These are phyloP conservation scores for Tragelaphus oryx DNA, from an alignment of 2,797 vertebrate genomes.

Conservation along the genomic window DNA sequence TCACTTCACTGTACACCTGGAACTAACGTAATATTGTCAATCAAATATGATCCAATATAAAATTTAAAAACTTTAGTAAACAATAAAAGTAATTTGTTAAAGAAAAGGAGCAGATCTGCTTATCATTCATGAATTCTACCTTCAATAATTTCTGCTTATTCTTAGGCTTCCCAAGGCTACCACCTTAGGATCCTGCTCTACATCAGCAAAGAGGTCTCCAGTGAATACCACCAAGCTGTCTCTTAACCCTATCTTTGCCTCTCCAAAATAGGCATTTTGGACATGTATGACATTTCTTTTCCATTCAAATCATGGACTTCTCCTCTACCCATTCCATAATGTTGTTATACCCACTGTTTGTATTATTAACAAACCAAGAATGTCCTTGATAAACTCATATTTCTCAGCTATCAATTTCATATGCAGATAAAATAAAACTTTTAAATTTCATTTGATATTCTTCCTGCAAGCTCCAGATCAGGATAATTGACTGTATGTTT, in stretches of 20 bases:
- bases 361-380: conserved; percentile 11
- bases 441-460: conserved; percentile 59
- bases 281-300: neutral
- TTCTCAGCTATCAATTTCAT: conserved; percentile 34
- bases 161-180: neutral
- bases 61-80: neutral
- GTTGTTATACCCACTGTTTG: neutral
- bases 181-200: neutral
- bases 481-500: conserved; percentile 59
- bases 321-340: neutral
- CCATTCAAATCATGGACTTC: neutral
- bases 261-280: neutral
- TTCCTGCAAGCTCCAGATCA: conserved; percentile 52
- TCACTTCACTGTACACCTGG: neutral
- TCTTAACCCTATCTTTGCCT: neutral
- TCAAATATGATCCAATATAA: neutral
- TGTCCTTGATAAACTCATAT: conserved; percentile 2
- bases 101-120: neutral
- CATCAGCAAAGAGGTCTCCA: neutral
- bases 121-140: neutral
- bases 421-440: conserved; percentile 55
- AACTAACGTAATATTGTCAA: neutral
- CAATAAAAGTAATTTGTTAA: neutral
- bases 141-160: neutral
- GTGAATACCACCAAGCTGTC: neutral